Conservation (phyloP, 1,140 invertebrate genomes). For the Coelopa frigida region DNA sequence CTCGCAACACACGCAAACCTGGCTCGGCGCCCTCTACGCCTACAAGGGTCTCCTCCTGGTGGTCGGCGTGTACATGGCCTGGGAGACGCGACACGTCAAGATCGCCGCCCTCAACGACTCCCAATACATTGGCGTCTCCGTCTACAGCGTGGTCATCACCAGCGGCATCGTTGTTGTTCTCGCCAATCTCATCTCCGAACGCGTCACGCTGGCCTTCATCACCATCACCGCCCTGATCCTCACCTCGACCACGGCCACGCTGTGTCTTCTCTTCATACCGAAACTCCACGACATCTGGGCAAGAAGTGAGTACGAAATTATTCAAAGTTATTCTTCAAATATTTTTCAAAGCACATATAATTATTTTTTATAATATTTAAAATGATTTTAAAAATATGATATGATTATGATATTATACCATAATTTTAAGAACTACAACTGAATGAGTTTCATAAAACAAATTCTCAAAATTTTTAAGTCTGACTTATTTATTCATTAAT, state of each 20-base stretch:
- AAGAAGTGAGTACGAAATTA: slow-evolving; percentile 46
- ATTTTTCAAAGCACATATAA: no score
- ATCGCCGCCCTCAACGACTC: slow-evolving; percentile 96
- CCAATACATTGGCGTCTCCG: slow-evolving; percentile 90
- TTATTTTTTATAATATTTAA: no score
- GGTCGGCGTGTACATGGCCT: slow-evolving; percentile 93
- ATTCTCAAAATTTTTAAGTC: no score
- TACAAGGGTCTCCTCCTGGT: slow-evolving; percentile 83
- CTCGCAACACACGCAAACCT: slow-evolving; percentile 77
- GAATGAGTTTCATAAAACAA: no score
- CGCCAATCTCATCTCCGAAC: slow-evolving; percentile 76
- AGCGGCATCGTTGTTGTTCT: slow-evolving; percentile 77
- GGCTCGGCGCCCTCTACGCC: slow-evolving; percentile 78
- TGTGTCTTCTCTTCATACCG: slow-evolving; percentile 80
- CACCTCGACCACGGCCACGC: slow-evolving; percentile 75
- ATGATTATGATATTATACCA: no score
- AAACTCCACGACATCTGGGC: slow-evolving; percentile 64
- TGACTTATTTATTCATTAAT: neutral
- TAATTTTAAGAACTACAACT: no score
- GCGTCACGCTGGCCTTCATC: slow-evolving; percentile 75
- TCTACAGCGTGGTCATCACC: slow-evolving; percentile 86
- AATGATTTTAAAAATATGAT: no score
- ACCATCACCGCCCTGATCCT: slow-evolving; percentile 76
- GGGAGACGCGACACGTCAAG: slow-evolving; percentile 95
- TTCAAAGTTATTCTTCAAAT: no score